Evolutionary conservation across 2,888 invertebrate genomes (phyloP).

Genomic region (Entomobrya proxima): DNA sequence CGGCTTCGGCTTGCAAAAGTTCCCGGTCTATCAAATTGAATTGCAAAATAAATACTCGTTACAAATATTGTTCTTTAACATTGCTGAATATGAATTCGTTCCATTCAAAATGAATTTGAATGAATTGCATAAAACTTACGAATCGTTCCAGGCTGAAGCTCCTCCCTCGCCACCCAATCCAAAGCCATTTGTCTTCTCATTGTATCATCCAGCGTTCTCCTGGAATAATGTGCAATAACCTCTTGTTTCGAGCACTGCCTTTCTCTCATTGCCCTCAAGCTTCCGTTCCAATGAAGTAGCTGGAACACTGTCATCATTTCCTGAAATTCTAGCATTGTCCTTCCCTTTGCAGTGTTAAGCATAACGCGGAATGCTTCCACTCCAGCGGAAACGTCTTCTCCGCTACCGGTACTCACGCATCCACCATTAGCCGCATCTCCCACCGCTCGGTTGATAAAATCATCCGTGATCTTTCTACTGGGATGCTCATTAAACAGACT

Average conservation of each 20-base stretch:
- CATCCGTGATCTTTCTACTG: conserved; percentile 92
- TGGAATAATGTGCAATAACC: conserved; percentile 93
- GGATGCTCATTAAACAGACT: conserved; percentile 98
- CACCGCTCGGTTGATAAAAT: conserved; percentile 95
- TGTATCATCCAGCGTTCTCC: conserved; percentile 93
- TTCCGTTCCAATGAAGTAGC: conserved; percentile 97
- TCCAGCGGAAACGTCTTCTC: conserved; percentile 78
- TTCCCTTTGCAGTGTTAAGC: conserved; percentile 83
- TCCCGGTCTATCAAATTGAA: conserved; percentile 82
- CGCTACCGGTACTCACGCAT: neutral
- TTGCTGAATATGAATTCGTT: no score
- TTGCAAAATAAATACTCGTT: no score
- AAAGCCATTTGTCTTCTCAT: conserved; percentile 97
- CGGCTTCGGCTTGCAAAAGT: conserved; percentile 89
- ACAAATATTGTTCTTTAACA: no score
- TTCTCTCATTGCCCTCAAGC: conserved; percentile 95
- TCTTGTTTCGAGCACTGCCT: conserved; percentile 95
- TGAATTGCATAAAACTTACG: conserved; percentile 52
- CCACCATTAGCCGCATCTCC: conserved; percentile 85
- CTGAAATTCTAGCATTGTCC: conserved; percentile 97
- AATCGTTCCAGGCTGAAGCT: conserved; percentile 67
- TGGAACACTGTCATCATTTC: conserved; percentile 99
- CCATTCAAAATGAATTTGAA: neutral
- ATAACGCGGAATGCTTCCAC: conserved; percentile 83
- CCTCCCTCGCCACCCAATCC: conserved; percentile 88